These are phyloP conservation scores for Puntigrus tetrazona DNA, from an alignment of 2,113 vertebrate genomes.

Conservation along the genomic window DNA sequence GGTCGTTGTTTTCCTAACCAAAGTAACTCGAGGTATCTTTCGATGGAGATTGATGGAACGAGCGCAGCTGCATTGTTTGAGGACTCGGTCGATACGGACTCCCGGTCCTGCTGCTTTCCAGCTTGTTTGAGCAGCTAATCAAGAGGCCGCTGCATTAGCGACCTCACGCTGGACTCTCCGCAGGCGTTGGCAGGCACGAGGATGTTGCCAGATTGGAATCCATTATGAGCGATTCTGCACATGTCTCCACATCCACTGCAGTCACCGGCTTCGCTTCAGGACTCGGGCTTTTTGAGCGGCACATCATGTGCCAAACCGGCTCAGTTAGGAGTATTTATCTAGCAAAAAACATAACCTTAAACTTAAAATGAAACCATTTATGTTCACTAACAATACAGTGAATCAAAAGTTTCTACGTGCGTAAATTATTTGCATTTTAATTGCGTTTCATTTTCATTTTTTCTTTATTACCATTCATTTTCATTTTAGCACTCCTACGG, in stretches of 20 bases:
- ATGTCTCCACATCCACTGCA: constrained; percentile 21
- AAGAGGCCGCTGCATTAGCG: neutral
- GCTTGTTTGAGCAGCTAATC: constrained; percentile 31
- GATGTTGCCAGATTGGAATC: constrained; percentile 23
- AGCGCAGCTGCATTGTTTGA: neutral
- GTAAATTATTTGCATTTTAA: no score
- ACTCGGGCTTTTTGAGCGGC: neutral
- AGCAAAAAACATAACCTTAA: neutral
- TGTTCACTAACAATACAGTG: neutral
- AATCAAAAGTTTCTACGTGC: no score
- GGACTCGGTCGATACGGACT: neutral
- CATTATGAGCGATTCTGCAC: constrained; percentile 9
- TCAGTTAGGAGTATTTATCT: neutral
- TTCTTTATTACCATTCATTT: no score
- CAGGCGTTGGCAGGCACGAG: neutral
- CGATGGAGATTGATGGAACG: neutral
- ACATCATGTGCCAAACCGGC: neutral
- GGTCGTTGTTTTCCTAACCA: neutral
- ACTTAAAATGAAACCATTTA: neutral
- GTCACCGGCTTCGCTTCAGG: neutral
- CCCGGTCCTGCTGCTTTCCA: neutral
- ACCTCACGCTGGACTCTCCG: neutral
- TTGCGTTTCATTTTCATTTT: no score
- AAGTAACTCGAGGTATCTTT: neutral
- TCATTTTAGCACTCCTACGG: no score